phyloP scores from a whole-genome alignment of 2,113 vertebrate species.

The Bucco capensis region DNA sequence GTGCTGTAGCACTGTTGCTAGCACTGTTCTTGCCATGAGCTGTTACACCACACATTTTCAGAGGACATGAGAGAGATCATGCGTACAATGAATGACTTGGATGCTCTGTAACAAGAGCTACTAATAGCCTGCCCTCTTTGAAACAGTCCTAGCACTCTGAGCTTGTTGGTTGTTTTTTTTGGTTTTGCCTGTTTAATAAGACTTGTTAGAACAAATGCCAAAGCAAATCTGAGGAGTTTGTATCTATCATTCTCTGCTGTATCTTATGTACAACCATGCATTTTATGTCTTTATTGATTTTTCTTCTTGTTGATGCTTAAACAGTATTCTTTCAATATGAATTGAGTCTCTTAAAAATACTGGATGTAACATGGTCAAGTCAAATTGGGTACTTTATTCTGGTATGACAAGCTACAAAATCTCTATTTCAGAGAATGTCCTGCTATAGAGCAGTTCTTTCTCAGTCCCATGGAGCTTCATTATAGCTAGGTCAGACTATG shows the following conservation, averaged over 20 bases:
- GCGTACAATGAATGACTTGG: neutral
- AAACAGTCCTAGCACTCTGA: neutral
- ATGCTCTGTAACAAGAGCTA: neutral
- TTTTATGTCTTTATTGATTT: constrained; percentile 47
- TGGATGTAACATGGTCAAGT: neutral
- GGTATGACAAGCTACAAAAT: neutral
- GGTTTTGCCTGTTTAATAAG: neutral
- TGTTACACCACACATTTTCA: neutral
- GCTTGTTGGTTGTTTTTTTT: neutral
- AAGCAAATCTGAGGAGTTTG: neutral
- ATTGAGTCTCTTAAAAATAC: neutral
- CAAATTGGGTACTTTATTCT: neutral
- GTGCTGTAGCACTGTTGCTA: neutral
- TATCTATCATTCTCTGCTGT: neutral
- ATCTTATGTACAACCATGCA: neutral
- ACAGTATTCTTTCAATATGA: neutral
- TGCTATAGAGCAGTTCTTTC: neutral
- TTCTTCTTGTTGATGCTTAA: neutral
- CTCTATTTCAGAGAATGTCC: neutral
- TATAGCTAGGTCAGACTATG: neutral
- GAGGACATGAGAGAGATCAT: neutral
- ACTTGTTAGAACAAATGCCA: neutral
- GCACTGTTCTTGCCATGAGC: neutral
- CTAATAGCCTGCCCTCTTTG: neutral
- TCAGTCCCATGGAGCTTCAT: constrained; percentile 45